Base-by-base conservation (phyloP, 2,888 invertebrate genomes). In the Cenopis cana region DNA sequence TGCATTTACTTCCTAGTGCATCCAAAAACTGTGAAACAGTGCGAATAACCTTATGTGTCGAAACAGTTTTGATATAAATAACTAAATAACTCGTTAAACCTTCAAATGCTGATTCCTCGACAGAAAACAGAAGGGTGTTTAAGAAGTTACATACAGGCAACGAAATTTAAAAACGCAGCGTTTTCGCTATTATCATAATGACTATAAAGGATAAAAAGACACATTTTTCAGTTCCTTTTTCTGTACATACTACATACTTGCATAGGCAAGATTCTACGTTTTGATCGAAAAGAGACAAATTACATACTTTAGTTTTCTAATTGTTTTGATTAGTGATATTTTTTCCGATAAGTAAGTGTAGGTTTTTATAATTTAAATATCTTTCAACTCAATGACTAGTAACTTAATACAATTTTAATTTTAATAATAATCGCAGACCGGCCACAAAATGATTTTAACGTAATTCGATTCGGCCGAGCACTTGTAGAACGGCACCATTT, bases 371-470 rank as follows among this genome's bases (percentile, higher is more conserved):
- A n/a, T 46, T 46, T 14, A 20, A 38, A 52, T 41, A 55, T 49
- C 24, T 41, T 65, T 65, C 54, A 50, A 84, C 81, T 82, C 84
- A 82, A 83, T 83, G 76, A 78, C 79, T 80, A 82, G 90, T 89
- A 90, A 90, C 86, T 82, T 80, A 85, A 91, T 87, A 89, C 81
- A 55, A 81, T 81, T 76, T 79, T 73, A 74, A 72, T 75, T 82
- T 88, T 88, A 89, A 89, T 89, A 89, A 89, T 90, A 91, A 90
- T 89, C 86, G 88, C 86, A 82, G 86, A 89, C 90, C 89, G 89
- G 90, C 90, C 89, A 88, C 90, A 90, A 89, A 91, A 89, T 90
- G 86, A 86, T 89, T 88, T 89, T 86, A 90, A 91, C 85, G 89
- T 89, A 91, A 91, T 91, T 91, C 89, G 91, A 91, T 88, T 89